phyloP scores from a whole-genome alignment of 2,888 invertebrate genomes.

The Dynastes maya region DNA sequence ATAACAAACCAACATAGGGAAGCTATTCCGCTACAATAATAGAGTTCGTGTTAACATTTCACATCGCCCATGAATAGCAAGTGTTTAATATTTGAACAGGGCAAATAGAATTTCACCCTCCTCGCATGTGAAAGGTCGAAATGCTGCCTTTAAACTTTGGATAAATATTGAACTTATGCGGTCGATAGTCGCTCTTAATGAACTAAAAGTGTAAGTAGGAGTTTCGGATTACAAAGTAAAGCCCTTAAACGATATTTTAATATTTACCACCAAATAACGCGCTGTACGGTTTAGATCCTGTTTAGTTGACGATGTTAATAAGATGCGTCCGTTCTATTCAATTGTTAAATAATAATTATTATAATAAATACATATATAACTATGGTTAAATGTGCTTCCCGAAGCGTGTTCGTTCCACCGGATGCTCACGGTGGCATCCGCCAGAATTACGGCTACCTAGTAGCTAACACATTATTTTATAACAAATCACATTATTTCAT shows the following conservation, averaged over 20 bases:
- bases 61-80: conserved; percentile 43
- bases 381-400: conserved; percentile 56
- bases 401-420: conserved; percentile 61
- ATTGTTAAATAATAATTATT: conserved; percentile 34
- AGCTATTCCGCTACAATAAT: background rate
- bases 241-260: conserved; percentile 36
- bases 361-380: conserved; percentile 38
- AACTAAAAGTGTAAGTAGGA: conserved; percentile 37
- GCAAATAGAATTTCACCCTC: conserved; percentile 63
- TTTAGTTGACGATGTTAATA: background rate
- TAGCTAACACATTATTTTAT: conserved; percentile 56
- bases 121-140: conserved; percentile 55
- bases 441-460: conserved; percentile 54
- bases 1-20: conserved; percentile 24
- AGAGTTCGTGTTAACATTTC: conserved; percentile 45
- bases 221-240: conserved; percentile 41
- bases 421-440: conserved; percentile 59
- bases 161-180: conserved; percentile 55
- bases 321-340: background rate
- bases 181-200: conserved; percentile 52
- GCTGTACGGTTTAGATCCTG: too few relatives aligned
- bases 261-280: conserved; percentile 15
- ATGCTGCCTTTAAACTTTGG: conserved; percentile 55
- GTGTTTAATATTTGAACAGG: conserved; percentile 65
- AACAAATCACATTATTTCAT: conserved; percentile 60